Percentiles rank a stretch among this genome's conserved stretches.
phyloP scores from a whole-genome alignment of 2,888 invertebrate species.

The Drosophila maculinotata region DNA sequence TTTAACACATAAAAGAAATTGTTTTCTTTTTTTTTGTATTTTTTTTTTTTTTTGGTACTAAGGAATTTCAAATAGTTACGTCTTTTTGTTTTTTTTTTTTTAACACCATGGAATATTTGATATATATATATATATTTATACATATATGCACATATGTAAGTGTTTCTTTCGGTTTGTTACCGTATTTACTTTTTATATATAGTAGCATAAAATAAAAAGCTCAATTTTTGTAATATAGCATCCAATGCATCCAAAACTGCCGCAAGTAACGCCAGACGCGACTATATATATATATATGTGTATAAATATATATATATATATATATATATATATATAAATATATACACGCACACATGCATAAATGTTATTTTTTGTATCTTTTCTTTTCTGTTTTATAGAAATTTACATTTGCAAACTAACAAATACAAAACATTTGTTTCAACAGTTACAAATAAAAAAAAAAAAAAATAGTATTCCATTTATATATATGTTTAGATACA shows the following conservation, averaged over 20 bases:
- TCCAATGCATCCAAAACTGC: constrained; percentile 42
- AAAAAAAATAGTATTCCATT: constrained; percentile 2
- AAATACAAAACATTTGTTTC: constrained; percentile 5
- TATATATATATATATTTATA: constrained; percentile 32
- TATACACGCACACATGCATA: constrained; percentile 6
- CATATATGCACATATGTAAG: constrained; percentile 13
- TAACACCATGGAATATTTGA: constrained; percentile 61
- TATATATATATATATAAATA: constrained; percentile 10
- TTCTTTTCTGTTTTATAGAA: constrained; percentile 3
- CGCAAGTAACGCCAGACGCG: constrained; percentile 21
- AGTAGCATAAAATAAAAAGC: constrained; percentile 44
- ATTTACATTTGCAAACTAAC: constrained; percentile 11
- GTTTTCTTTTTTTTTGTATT: constrained; percentile 18
- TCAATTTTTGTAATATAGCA: constrained; percentile 49
- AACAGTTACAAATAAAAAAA: constrained; percentile 8
- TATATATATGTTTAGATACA: neutral
- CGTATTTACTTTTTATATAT: constrained; percentile 7
- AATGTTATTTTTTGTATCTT: neutral
- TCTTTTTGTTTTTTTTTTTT: constrained; percentile 51
- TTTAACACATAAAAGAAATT: constrained; percentile 37
- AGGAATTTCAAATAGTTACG: constrained; percentile 72
- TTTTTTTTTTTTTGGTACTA: constrained; percentile 59
- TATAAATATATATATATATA: neutral
- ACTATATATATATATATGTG: constrained; percentile 7
- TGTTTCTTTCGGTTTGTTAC: constrained; percentile 8